These are phyloP conservation scores for Tolmerus cingulatus DNA, from an alignment of 2,888 invertebrate species.

Conservation along the genomic window DNA sequence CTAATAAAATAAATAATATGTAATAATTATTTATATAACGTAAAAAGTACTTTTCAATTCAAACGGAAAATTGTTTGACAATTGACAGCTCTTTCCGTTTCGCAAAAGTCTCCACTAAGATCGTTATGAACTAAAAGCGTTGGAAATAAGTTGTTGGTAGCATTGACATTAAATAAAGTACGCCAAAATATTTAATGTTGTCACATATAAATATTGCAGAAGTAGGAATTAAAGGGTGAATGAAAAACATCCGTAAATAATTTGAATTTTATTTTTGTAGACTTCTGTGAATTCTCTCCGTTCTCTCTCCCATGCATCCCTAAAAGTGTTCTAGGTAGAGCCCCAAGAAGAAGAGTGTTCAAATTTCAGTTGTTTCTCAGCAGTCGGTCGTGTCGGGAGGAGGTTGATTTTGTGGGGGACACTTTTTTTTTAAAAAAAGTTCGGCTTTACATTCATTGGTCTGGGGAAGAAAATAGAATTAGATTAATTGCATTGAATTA, in stretches of 20 bases:
- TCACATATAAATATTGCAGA: no score
- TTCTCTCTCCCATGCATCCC: neutral
- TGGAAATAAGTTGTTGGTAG: neutral
- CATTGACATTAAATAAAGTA: neutral
- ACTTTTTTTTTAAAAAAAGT: neutral
- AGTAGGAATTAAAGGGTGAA: neutral
- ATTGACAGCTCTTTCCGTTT: neutral
- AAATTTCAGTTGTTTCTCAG: slow-evolving; percentile 50
- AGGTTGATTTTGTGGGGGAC: slow-evolving; percentile 33
- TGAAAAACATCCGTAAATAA: neutral
- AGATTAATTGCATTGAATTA: neutral
- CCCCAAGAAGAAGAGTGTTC: slow-evolving; percentile 24
- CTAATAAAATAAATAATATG: no score
- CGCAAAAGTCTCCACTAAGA: neutral
- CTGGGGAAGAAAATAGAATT: neutral
- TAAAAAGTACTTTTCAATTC: neutral
- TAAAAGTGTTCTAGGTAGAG: neutral
- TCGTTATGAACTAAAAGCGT: neutral
- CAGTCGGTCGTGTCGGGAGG: slow-evolving; percentile 48
- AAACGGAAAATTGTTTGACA: neutral
- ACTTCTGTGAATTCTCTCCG: neutral
- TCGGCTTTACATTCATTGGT: neutral
- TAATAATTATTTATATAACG: neutral
- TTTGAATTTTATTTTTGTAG: neutral
- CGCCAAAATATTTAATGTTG: neutral